Base-by-base conservation (phyloP, 2,888 invertebrate species). In the Metellina segmentata region DNA sequence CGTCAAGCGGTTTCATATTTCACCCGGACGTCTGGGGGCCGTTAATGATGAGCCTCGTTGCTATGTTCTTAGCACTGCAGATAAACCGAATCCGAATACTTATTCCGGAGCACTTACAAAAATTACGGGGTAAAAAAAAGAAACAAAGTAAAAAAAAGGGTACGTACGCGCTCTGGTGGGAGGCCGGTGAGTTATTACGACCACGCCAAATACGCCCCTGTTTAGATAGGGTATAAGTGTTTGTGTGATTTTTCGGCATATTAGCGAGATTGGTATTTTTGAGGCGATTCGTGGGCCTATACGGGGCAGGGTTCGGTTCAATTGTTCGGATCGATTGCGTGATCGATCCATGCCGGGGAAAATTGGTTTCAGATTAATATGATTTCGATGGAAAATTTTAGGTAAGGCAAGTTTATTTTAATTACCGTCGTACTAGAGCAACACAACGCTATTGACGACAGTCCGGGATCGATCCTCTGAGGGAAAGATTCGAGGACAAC, bases 71-170 rank as follows among this genome's bases (percentile, higher is more conserved):
- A 61, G 49, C 69, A 34, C n/a, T 34, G 52, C 34, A 19, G 83
- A 74, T 83, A 83, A 83, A 83, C 49, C 83, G 83, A 83, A 83
- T 83, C 83, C 74, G 48, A 72, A 51, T 34, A n/a, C 70, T 61
- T 75, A 70, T 61, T 53, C 34, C 11, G 61, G 49, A 85, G 85
- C 85, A 85, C 85, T 85, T 85, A 85, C 83, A 85, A 74, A 85
- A 85, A 85, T 85, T 85, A 75, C 19, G 34, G 48, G 69, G n/a
- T 6, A 9, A 34, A 48, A 77, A 51, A 49, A 77, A 34, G n/a
- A 51, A 77, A 49, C n/a, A 13, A 77, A 48, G 77, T 16, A 48
- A 16, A 77, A 77, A n/a, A 74, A 77, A 49, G 48, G 77, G 51
- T 49, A 49, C 51, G 9, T n/a, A n/a, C 16, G 13, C 51, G 34